Base-by-base conservation (phyloP, 2,888 invertebrate genomes). In the Andrena chrysosceles region DNA sequence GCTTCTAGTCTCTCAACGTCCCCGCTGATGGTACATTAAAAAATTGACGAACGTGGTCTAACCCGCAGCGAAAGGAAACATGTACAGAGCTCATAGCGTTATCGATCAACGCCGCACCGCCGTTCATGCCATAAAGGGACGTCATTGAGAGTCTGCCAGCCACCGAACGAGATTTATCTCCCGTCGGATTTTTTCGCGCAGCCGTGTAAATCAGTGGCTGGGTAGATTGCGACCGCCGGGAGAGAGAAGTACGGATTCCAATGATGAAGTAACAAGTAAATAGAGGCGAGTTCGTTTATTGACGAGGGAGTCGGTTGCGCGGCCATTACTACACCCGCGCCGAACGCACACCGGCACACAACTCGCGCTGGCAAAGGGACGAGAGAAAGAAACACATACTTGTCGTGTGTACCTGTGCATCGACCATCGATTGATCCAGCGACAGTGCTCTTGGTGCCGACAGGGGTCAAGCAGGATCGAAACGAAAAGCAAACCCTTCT, bases 181-280 rank as follows among this genome's bases (percentile, higher is more conserved):
- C n/a, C 62, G 77, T 69, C 33, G 66, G 74, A 75, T 77, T 81
- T 81, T 72, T 80, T 80, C 81, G 73, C 83, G 66, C 78, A 80
- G 75, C 67, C 85, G 75, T 77, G 87, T 83, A 84, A 89, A 88
- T 89, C 89, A 80, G 84, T 54, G 85, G 85, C 74, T 66, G 64
- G 83, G 31, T 79, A 85, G 81, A 87, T 88, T 87, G 84, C 83
- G 77, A 77, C 69, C 76, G 63, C 56, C 69, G 63, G 8, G 52
- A 35, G 64, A 77, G 76, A 64, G 75, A 82, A 73, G 78, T 84
- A 83, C 77, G 70, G 86, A 87, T 85, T 85, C 87, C 87, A 87
- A 89, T 89, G 89, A 91, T 90, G 91, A 91, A 90, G 90, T 90
- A 91, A 91, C 90, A 88, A 86, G 91, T 91, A 91, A 91, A 91